Conservation (phyloP, 2,113 vertebrate genomes). For the Pygoscelis adeliae region DNA sequence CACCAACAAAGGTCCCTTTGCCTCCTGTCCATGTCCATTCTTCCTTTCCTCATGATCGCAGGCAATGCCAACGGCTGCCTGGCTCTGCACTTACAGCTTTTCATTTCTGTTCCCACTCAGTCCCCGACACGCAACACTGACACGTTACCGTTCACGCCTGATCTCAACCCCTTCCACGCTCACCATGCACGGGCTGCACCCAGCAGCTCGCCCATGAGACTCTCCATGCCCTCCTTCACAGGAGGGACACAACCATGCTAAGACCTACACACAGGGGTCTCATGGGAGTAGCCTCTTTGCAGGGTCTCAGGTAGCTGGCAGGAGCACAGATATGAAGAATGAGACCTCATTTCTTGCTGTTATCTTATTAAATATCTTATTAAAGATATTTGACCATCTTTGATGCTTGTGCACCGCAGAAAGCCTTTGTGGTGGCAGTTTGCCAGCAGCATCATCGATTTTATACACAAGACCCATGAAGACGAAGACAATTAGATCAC, state of each 20-base stretch:
- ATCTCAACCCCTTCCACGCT: neutral
- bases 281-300: accelerated
- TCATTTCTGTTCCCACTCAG: neutral
- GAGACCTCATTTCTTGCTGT: neutral
- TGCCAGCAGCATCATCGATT: neutral
- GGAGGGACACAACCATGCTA: accelerated
- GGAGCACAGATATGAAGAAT: neutral
- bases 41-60: accelerated
- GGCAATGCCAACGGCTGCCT: neutral
- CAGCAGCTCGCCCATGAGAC: accelerated
- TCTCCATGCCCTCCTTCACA: neutral
- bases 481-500: slow-evolving; percentile 12
- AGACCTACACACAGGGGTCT: neutral
- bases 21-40: neutral
- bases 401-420: neutral
- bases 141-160: accelerated
- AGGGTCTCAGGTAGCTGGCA: neutral
- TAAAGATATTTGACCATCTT: neutral
- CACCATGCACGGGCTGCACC: neutral
- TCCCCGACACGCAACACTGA: accelerated
- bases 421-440: neutral
- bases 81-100: neutral
- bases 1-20: neutral
- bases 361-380: too few relatives aligned
- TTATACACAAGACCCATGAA: neutral